A percentile compares a stretch with the other conserved stretches of the same genome.
Conservation (phyloP, 2,888 invertebrate species). For the Pristionchus japonicus region DNA sequence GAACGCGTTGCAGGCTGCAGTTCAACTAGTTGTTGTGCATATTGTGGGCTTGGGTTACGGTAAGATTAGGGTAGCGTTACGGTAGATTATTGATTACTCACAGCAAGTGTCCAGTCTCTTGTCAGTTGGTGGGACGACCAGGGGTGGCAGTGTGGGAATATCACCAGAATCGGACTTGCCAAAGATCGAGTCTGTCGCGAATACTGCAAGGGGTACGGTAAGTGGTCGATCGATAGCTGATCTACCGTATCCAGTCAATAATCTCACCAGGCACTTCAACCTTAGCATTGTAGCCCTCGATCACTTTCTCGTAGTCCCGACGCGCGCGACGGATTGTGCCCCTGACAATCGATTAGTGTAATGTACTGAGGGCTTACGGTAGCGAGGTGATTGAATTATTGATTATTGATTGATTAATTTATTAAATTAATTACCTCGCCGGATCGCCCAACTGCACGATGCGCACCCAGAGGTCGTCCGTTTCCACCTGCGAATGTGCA, state of each 20-base stretch:
- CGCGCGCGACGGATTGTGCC: neutral
- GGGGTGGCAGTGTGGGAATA: neutral
- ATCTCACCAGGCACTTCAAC: slow-evolving; percentile 24
- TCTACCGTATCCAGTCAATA: no score
- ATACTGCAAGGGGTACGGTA: neutral
- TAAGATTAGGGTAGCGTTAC: no score
- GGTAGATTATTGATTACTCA: no score
- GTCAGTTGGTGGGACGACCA: neutral
- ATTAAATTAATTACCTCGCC: neutral
- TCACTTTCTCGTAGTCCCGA: slow-evolving; percentile 41
- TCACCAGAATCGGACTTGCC: neutral
- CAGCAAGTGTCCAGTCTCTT: neutral
- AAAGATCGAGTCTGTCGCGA: neutral
- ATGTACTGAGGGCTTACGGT: neutral
- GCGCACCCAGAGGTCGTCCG: slow-evolving; percentile 40
- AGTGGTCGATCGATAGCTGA: neutral
- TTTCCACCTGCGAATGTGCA: neutral
- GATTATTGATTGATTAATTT: neutral
- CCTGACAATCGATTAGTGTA: no score
- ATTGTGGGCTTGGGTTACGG: neutral
- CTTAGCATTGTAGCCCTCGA: slow-evolving; percentile 42
- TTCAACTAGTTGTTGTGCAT: neutral
- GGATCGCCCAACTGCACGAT: slow-evolving; percentile 21
- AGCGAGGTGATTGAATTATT: no score
- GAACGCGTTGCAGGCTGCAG: neutral